Conservation (phyloP, 2,797 vertebrate genomes). For the Alcedo quadribrachys region DNA sequence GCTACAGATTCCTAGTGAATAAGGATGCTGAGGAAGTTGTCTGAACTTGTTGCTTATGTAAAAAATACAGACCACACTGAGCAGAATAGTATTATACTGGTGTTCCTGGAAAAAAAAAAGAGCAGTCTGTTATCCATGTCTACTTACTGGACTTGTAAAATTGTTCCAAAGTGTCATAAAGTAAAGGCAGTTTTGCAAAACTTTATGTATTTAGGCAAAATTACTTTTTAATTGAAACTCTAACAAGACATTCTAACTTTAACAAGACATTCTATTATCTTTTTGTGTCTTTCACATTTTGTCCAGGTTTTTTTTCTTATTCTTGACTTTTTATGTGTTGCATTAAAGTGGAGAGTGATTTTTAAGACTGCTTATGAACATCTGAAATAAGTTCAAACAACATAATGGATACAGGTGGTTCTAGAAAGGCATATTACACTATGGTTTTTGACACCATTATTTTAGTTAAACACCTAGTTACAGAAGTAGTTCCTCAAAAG, state of each 20-base stretch:
- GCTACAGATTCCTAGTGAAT: conserved; percentile 17
- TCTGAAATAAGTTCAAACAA: background rate
- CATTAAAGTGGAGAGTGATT: background rate
- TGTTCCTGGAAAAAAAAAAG: conserved; percentile 11
- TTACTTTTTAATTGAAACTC: background rate
- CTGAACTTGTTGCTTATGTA: background rate
- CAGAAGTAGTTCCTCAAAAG: background rate
- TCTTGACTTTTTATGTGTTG: background rate
- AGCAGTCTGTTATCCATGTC: background rate
- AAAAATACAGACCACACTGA: conserved; percentile 20
- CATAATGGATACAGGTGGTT: background rate
- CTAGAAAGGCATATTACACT: background rate
- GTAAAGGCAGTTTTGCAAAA: background rate
- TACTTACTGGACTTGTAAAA: background rate
- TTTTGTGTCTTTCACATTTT: background rate
- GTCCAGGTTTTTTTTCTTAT: background rate
- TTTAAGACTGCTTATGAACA: background rate
- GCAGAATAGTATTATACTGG: background rate
- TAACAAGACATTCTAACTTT: background rate
- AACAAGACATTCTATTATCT: background rate
- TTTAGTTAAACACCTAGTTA: background rate
- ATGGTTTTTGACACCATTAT: background rate
- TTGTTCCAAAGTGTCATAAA: background rate
- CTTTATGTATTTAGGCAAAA: background rate
- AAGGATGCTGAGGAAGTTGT: conserved; percentile 17